Conservation (phyloP, 2,113 vertebrate genomes). For the Thamnophis sirtalis region DNA sequence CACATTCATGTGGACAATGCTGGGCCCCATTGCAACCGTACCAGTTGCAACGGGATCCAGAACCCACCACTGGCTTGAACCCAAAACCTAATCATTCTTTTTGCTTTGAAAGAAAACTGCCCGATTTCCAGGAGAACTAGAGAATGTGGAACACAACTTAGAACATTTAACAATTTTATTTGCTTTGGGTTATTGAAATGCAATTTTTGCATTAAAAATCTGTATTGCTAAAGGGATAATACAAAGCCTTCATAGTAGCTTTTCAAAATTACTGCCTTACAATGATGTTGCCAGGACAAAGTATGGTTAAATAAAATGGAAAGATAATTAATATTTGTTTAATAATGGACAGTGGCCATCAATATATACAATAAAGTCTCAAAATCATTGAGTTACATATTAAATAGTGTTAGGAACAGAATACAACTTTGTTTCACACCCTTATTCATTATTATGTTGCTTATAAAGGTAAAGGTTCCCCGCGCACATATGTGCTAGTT, state of each 20-base stretch:
- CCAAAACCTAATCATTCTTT: background rate
- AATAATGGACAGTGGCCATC: background rate
- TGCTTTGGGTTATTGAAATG: background rate
- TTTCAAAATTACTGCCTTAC: background rate
- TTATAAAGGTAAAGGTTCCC: background rate
- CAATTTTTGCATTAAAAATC: background rate
- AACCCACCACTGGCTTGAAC: background rate
- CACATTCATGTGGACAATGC: too few relatives aligned
- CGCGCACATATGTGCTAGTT: too few relatives aligned
- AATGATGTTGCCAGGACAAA: background rate
- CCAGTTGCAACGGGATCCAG: too few relatives aligned
- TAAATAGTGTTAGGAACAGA: background rate
- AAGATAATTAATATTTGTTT: background rate
- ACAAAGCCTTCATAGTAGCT: background rate
- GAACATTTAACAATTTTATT: background rate
- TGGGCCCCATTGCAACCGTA: too few relatives aligned
- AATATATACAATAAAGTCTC: background rate
- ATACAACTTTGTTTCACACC: background rate
- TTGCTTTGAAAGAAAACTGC: background rate
- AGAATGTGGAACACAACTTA: background rate
- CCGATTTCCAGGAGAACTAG: background rate
- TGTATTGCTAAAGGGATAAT: background rate
- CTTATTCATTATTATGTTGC: background rate
- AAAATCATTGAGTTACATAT: background rate
- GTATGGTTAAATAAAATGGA: background rate